Conservation (phyloP, 2,888 invertebrate genomes). For the Pterobdella sp. region DNA sequence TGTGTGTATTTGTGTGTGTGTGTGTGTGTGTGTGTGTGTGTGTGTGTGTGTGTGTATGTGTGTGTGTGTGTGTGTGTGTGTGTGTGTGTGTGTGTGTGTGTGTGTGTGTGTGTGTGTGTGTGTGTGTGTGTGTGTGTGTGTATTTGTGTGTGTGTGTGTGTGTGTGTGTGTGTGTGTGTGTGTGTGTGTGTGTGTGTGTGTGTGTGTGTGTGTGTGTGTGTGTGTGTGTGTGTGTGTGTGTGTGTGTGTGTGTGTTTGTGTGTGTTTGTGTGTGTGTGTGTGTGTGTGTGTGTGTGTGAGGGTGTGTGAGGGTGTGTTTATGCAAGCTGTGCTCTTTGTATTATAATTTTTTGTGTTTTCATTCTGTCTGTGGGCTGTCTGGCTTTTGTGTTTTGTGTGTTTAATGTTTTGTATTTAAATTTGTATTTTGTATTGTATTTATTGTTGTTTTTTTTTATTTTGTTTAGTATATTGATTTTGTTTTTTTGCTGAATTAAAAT, state of each 20-base stretch:
- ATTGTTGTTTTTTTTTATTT: too few relatives aligned
- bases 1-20: slow-evolving; percentile 23
- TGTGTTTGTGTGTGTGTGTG: too few relatives aligned
- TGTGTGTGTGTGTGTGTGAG: too few relatives aligned
- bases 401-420: too few relatives aligned
- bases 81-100: background rate
- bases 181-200: slow-evolving; percentile 21
- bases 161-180: slow-evolving; percentile 15
- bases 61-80: background rate
- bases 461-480: too few relatives aligned
- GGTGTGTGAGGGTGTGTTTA: too few relatives aligned
- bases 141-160: slow-evolving; percentile 6
- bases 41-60: background rate
- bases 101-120: background rate
- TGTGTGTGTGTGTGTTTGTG: slow-evolving; percentile 11
- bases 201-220: slow-evolving; percentile 19
- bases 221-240: background rate
- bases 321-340: too few relatives aligned
- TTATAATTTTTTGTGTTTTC: too few relatives aligned
- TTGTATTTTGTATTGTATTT: too few relatives aligned
- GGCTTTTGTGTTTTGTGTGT: too few relatives aligned
- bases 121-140: background rate
- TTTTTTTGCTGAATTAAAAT: too few relatives aligned
- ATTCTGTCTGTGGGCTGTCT: too few relatives aligned
- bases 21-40: slow-evolving; percentile 5